These are phyloP conservation scores for Pungitius pungitius DNA, from an alignment of 2,113 vertebrate genomes.

Conservation along the genomic window DNA sequence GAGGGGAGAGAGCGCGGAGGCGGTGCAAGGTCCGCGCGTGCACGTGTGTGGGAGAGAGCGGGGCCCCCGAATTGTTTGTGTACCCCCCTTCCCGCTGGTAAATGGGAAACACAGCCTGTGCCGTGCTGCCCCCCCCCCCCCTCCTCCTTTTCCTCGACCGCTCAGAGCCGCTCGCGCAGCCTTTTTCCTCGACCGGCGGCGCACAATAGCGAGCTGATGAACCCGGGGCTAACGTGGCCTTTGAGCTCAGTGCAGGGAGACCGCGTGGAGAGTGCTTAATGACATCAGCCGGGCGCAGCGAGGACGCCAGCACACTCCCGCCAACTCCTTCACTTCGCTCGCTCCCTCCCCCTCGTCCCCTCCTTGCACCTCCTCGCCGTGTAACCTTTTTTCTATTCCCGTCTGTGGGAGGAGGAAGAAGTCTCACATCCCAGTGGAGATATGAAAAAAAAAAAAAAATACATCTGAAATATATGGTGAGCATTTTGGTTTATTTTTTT, in stretches of 20 bases:
- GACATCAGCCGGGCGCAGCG: conserved; percentile 60
- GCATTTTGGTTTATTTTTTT: conserved; percentile 50
- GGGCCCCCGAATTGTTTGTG: conserved; percentile 65
- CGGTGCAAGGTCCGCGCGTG: conserved; percentile 28
- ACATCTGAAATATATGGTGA: conserved; percentile 49
- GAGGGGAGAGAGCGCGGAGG: conserved; percentile 44
- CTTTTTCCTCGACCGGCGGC: conserved; percentile 45
- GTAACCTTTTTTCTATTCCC: conserved; percentile 17
- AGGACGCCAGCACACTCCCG: conserved; percentile 31
- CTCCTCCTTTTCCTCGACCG: conserved; percentile 18
- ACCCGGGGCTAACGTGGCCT: conserved; percentile 73
- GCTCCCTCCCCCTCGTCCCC: conserved; percentile 1
- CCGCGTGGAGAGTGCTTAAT: conserved; percentile 70
- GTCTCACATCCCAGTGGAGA: conserved; percentile 10
- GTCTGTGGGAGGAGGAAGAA: not conserved
- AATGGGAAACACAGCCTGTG: conserved; percentile 60
- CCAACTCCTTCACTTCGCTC: conserved; percentile 28
- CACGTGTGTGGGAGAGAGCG: conserved; percentile 29
- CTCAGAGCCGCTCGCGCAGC: conserved; percentile 54
- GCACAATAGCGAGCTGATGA: conserved; percentile 71
- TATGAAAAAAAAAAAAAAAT: conserved; percentile 22
- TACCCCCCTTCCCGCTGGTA: conserved; percentile 53
- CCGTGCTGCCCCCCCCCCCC: not conserved
- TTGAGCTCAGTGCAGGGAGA: conserved; percentile 62
- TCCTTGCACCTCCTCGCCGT: conserved; percentile 2